phyloP scores from a whole-genome alignment of 2,797 vertebrate species.

The Euphonia xanthogaster region DNA sequence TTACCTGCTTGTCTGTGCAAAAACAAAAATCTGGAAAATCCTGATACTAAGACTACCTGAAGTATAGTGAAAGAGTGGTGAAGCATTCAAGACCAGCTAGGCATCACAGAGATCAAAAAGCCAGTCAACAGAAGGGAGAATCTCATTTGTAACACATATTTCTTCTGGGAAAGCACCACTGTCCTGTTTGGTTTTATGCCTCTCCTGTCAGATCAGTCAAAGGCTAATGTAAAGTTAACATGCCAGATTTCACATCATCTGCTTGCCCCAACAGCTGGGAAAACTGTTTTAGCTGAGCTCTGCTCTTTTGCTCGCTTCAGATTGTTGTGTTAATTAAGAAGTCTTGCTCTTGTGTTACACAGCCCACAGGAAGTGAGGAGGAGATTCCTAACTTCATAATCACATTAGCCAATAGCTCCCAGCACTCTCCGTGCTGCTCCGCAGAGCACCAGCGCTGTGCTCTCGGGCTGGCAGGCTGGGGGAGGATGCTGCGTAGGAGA shows the following conservation, averaged over 20 bases:
- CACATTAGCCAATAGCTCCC: conserved; percentile 22
- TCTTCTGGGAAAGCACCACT: not conserved
- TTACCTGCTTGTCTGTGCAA: not conserved
- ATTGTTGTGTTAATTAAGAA: conserved; percentile 45
- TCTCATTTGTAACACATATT: not conserved
- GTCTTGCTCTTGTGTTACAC: not conserved
- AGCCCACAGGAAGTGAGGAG: conserved; percentile 48
- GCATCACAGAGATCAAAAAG: not conserved
- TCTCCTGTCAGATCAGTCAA: conserved; percentile 32
- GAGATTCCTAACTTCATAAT: conserved; percentile 5
- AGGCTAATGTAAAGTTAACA: not conserved
- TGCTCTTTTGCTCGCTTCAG: not conserved
- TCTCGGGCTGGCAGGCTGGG: not conserved
- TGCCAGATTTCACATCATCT: not conserved
- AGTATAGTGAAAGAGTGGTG: not conserved
- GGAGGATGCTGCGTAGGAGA: conserved; percentile 49
- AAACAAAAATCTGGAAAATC: conserved; percentile 12
- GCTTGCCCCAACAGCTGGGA: not conserved
- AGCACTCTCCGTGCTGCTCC: not conserved
- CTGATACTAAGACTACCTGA: not conserved
- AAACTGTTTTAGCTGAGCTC: conserved; percentile 41
- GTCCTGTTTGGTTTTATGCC: conserved; percentile 27
- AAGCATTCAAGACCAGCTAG: not conserved
- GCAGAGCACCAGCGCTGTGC: not conserved
- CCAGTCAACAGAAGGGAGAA: not conserved